Evolutionary conservation across 2,797 vertebrate species (phyloP).

Genomic region (Eupleurogrammus muticus): DNA sequence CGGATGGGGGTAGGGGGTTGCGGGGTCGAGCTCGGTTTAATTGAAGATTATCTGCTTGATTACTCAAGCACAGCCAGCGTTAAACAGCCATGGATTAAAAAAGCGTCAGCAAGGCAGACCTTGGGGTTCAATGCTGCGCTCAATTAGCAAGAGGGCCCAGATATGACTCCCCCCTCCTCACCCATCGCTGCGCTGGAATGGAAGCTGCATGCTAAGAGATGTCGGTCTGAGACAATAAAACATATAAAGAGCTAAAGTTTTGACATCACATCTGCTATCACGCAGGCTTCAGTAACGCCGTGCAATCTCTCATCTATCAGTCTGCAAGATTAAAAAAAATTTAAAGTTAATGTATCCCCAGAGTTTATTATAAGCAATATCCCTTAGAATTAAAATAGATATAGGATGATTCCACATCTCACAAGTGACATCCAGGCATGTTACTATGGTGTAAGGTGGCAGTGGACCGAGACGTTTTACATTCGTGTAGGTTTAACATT

Average conservation of each 20-base stretch:
- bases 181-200: slow-evolving; percentile 57
- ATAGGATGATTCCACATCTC: not conserved
- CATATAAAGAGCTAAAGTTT: slow-evolving; percentile 24
- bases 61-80: slow-evolving; percentile 83
- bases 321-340: no score
- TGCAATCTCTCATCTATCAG: not conserved
- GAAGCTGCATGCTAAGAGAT: slow-evolving; percentile 71
- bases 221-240: slow-evolving; percentile 22
- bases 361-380: not conserved
- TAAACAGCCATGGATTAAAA: slow-evolving; percentile 82
- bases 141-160: slow-evolving; percentile 78
- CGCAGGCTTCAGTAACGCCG: not conserved
- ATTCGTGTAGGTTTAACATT: no score
- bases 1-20: slow-evolving; percentile 61
- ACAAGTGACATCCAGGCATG: not conserved
- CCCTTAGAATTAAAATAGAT: not conserved
- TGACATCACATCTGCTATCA: slow-evolving; percentile 27
- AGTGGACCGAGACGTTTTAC: no score
- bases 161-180: slow-evolving; percentile 65
- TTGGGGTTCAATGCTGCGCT: slow-evolving; percentile 74
- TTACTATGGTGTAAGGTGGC: no score
- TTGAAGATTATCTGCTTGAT: slow-evolving; percentile 88
- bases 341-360: no score
- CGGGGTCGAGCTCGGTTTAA: slow-evolving; percentile 80
- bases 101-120: slow-evolving; percentile 78